Base-by-base conservation (phyloP, 2,113 vertebrate species). In the Odontesthes bonariensis region DNA sequence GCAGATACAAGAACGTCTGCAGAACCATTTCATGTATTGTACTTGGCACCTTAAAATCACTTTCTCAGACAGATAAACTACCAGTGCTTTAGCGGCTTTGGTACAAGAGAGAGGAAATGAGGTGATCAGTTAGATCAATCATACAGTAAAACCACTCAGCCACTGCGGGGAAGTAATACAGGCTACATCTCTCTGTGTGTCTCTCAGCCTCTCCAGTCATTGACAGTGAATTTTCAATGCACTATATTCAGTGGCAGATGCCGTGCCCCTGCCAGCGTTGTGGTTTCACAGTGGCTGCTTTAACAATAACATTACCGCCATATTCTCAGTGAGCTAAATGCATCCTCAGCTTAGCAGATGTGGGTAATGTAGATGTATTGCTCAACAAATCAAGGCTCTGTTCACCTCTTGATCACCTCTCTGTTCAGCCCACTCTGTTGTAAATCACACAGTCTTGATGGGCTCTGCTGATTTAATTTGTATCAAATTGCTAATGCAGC, bases 401-500 rank as follows among this genome's bases (percentile, higher is more conserved):
- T 85, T 91, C 81, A 87, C 86, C 81, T 75, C 75, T 73, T 79
- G 74, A 88, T 89, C 83, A 86, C 84, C 87, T 89, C 79, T 1
- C 73, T 64, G 81, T 70, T 83, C 1, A 71, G 60, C 47, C 40
- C 62, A 63, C 40, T 58, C 58, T 64, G 83, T 51, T 81, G 61
- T 87, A 84, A 88, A 89, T 87, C 85, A 89, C 60, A 70, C 65
- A 10, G 64, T 49, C 70, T 60, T 70, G 71, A 83, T 62, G 66
- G 78, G 79, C 82, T 84, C 78, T 76, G 78, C 83, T 91, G 85
- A 91, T 92, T 90, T 80, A 75, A 90, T 89, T 91, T 86, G 75
- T 79, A 87, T 90, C 84, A 90, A 89, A 90, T 85, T 86, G 73
- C 82, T 89, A 90, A 91, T 90, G 75, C 46, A 57, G 84, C 84